Evolutionary conservation across 2,797 vertebrate species (phyloP).

Genomic region (Xiphophorus birchmanni): DNA sequence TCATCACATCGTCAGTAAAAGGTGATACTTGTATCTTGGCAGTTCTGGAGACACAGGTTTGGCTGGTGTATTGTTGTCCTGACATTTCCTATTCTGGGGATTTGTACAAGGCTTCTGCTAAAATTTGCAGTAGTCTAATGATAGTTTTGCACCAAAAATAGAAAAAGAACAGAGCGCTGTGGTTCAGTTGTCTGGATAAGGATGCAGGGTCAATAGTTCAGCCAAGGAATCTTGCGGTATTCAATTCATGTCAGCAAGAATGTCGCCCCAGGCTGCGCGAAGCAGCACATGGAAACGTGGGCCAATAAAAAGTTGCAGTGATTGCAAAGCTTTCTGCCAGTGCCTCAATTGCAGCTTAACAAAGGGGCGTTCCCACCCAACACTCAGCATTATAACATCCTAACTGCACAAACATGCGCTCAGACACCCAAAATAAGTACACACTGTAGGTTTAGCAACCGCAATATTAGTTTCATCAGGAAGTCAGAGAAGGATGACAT

Average conservation of each 20-base stretch:
- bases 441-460: slow-evolving; percentile 6
- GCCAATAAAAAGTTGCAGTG: slow-evolving; percentile 57
- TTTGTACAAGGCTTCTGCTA: slow-evolving; percentile 49
- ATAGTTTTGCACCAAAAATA: slow-evolving; percentile 68
- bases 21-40: slow-evolving; percentile 37
- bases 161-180: slow-evolving; percentile 46
- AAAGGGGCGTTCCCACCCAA: slow-evolving; percentile 64
- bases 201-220: slow-evolving; percentile 78
- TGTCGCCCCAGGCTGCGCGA: slow-evolving; percentile 54
- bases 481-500: slow-evolving; percentile 38
- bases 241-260: slow-evolving; percentile 75
- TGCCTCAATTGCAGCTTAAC: slow-evolving; percentile 64
- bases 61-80: slow-evolving; percentile 56
- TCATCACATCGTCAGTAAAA: slow-evolving; percentile 26
- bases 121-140: slow-evolving; percentile 61
- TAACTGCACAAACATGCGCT: slow-evolving; percentile 20
- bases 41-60: slow-evolving; percentile 36
- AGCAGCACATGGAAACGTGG: slow-evolving; percentile 36
- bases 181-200: slow-evolving; percentile 63
- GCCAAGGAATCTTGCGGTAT: slow-evolving; percentile 77
- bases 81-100: slow-evolving; percentile 64
- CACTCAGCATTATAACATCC: slow-evolving; percentile 33
- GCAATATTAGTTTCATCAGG: slow-evolving; percentile 27
- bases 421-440: slow-evolving; percentile 22
- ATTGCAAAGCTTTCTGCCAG: slow-evolving; percentile 69